phyloP scores from a whole-genome alignment of 2,888 invertebrate species.

The Margaritifera margaritifera region DNA sequence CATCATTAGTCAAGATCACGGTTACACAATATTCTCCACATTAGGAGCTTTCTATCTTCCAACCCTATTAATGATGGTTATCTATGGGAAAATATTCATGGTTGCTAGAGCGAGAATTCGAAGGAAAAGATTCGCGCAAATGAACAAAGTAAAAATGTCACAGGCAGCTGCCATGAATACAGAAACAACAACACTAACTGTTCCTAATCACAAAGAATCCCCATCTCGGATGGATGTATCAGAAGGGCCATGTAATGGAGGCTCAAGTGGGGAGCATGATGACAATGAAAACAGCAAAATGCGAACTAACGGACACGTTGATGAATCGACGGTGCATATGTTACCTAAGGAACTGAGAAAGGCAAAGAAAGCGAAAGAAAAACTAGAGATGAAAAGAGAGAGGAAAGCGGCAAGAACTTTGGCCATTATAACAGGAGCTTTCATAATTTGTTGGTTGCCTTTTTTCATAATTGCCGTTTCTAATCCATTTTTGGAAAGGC shows the following conservation, averaged over 20 bases:
- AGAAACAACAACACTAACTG: constrained; percentile 37
- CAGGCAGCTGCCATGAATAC: constrained; percentile 13
- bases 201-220: constrained; percentile 21
- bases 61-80: constrained; percentile 90
- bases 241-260: constrained; percentile 28
- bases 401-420: constrained; percentile 72
- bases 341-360: constrained; percentile 40
- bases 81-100: constrained; percentile 97
- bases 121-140: constrained; percentile 65
- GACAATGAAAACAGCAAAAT: constrained; percentile 43
- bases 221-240: constrained; percentile 26
- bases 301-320: constrained; percentile 33
- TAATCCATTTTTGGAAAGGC: constrained; percentile 81
- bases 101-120: constrained; percentile 90
- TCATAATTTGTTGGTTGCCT: constrained; percentile 95
- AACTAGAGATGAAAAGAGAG: constrained; percentile 71
- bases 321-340: constrained; percentile 27
- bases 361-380: constrained; percentile 58
- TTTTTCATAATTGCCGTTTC: constrained; percentile 92
- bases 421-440: constrained; percentile 87
- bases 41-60: constrained; percentile 98
- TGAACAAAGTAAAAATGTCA: constrained; percentile 25
- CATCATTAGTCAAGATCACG: constrained; percentile 90
- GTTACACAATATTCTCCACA: constrained; percentile 95
- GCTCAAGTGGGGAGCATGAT: constrained; percentile 37